Conservation (phyloP, 2,113 vertebrate genomes). For the Formicarius rufipectus region DNA sequence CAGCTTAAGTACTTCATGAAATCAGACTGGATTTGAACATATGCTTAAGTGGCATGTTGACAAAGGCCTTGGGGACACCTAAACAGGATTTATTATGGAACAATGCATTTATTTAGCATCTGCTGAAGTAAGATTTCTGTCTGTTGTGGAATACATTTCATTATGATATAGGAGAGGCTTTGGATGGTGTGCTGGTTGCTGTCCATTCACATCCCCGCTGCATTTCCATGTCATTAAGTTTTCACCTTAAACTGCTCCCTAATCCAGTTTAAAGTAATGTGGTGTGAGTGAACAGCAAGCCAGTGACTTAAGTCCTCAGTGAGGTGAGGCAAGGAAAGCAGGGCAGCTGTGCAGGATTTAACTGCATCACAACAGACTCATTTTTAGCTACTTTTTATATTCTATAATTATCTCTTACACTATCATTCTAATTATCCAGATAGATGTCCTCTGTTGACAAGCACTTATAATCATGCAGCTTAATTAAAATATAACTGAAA, state of each 20-base stretch:
- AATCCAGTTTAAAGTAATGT: neutral
- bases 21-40: neutral
- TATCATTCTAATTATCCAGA: slow-evolving; percentile 27
- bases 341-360: neutral
- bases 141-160: neutral
- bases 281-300: neutral
- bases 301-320: neutral
- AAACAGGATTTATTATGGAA: slow-evolving; percentile 16
- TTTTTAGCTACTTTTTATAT: neutral
- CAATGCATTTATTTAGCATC: neutral
- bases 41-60: neutral
- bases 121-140: neutral
- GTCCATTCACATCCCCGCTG: neutral
- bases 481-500: slow-evolving; percentile 51
- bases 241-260: neutral
- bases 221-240: neutral
- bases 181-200: neutral
- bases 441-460: slow-evolving; percentile 24
- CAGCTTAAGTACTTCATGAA: neutral
- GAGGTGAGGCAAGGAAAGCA: neutral
- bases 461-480: slow-evolving; percentile 9
- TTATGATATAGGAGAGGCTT: neutral
- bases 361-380: neutral
- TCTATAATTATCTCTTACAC: slow-evolving; percentile 17
- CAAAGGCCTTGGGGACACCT: neutral